Evolutionary conservation across 92 coral and sea anemone species (phyloP), one percentile per base, ranked within the genome.

Genomic region (Bergia sp.): DNA sequence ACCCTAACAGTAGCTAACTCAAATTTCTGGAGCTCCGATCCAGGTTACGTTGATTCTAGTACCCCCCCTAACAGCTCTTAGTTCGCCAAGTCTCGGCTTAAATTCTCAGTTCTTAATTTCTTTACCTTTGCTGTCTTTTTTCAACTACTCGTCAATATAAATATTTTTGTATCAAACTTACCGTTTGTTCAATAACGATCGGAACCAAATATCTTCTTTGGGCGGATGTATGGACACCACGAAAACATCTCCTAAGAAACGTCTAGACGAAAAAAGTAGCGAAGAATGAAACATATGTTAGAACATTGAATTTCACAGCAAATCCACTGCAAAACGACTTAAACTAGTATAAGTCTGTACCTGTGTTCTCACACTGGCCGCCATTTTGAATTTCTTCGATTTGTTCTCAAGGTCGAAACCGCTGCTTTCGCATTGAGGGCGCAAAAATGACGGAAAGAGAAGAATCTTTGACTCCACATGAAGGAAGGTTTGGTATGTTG

Each of bases 131-230:
- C 29, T 29, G 29, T 29, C 29, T 29, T 29, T 29, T 29, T 29
- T 29, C 29, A 29, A 29, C 29, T 29, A 29, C 29, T 29, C 29
- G 29, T 29, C 29, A 29, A 29, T 29, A 29, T 29, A 29, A 29
- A 29, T 29, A 29, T 29, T 53, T 53, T 53, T 53, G 10, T 16
- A 20, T 4, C 4, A 49, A 81, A 84, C 87, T 84, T 74, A 84
- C 87, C 6, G 87, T 84, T 84, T 84, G 87, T 71, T 84, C 87
- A 29, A 84, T 67, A 15, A 84, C 87, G 4, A 84, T 84, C 29
- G 87, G 87, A 29, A 84, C 87, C 3, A 84, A 39, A 29, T 84
- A 84, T 84, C 87, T 43, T 84, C 87, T 84, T 50, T 71, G 87
- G 16, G 78, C 37, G 41, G 87, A 69, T 84, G 87, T 84, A 49